A percentile compares a stretch with the other conserved stretches of the same genome.
These are phyloP conservation scores for Entosphenus tridentatus DNA, from an alignment of 2,113 vertebrate genomes.

Conservation along the genomic window DNA sequence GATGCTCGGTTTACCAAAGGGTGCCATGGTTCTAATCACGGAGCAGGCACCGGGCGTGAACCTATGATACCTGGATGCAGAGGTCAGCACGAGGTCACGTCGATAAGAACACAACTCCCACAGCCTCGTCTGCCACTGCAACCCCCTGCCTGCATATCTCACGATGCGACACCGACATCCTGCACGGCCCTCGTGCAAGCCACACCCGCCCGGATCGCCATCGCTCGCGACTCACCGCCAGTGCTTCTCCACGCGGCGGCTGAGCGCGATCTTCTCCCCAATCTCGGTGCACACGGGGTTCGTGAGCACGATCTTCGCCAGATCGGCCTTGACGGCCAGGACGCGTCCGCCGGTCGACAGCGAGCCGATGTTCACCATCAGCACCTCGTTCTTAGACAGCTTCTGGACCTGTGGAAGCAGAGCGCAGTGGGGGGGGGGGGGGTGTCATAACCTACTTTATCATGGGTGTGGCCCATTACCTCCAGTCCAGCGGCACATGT, in stretches of 20 bases:
- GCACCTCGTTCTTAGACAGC: conserved; percentile 81
- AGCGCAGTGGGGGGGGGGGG: conserved; percentile 7
- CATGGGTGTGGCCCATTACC: not conserved
- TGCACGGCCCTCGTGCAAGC: not conserved
- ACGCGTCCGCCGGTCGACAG: conserved; percentile 83
- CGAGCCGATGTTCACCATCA: conserved; percentile 98
- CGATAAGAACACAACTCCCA: too few relatives aligned
- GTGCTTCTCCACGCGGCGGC: conserved; percentile 89
- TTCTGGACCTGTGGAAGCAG: conserved; percentile 62
- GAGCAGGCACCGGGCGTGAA: too few relatives aligned
- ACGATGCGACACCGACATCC: not conserved
- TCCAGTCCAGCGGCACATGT: not conserved
- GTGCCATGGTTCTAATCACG: not conserved
- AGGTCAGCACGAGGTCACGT: too few relatives aligned
- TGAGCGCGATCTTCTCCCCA: conserved; percentile 93
- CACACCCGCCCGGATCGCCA: not conserved
- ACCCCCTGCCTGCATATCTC: not conserved
- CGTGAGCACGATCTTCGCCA: conserved; percentile 90
- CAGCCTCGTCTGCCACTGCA: not conserved
- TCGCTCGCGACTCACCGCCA: conserved; percentile 53
- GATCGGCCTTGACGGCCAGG: conserved; percentile 85
- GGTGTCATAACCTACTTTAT: conserved; percentile 7
- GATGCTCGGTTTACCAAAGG: not conserved
- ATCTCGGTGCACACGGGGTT: conserved; percentile 98
- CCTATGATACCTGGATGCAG: too few relatives aligned